Base-by-base conservation (phyloP, 2,888 invertebrate genomes). In the Boloria euphrosyne region DNA sequence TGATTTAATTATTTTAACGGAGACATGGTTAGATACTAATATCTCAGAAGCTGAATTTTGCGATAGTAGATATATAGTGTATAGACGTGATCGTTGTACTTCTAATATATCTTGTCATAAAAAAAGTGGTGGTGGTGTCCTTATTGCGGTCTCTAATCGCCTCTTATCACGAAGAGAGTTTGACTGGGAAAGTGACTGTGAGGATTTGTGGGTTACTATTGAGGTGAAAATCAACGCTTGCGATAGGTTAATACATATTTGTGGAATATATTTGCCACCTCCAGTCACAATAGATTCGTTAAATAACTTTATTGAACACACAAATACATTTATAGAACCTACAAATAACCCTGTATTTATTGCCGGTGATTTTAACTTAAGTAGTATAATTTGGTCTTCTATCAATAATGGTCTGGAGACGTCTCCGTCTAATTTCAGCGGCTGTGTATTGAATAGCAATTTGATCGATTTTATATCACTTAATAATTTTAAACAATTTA, bases 51-150 rank as follows among this genome's bases (percentile, higher is more conserved):
- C 59, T 1, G 69, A 70, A 59, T 31, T 70, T n/a, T 70, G 69
- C 59, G 54, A 62, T 43, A 50, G 64, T 14, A 17, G 64, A 7
- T 69, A 70, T 61, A 17, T 18, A 2, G 61, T 72, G 31, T 70
- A 68, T 44, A 72, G 72, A 50, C 62, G 70, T 27, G 72, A 72
- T 27, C 17, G 50, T n/a, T 10, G 6, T 7, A 17, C 6, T 17
- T 50, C 50, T 17, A 13, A 3, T 50, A 13, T 7, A 4, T n/a
- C 2, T 13, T 4, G 2, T 17, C 13, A 50, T 3, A 50, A 50
- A 50, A 17, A 16, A 17, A 60, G 61, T 6, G 73, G 73, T n/a
- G 73, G 73, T 10, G 71, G 71, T 3, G 73, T 72, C 7, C 51
- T 71, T 16, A 69, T 72, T 17, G 70, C 72, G 1, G 67, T 72